A percentile compares a stretch with the other conserved stretches of the same genome.
These are phyloP conservation scores for Stratiolaelaps scimitus DNA, from an alignment of 1,140 invertebrate genomes.

Conservation along the genomic window DNA sequence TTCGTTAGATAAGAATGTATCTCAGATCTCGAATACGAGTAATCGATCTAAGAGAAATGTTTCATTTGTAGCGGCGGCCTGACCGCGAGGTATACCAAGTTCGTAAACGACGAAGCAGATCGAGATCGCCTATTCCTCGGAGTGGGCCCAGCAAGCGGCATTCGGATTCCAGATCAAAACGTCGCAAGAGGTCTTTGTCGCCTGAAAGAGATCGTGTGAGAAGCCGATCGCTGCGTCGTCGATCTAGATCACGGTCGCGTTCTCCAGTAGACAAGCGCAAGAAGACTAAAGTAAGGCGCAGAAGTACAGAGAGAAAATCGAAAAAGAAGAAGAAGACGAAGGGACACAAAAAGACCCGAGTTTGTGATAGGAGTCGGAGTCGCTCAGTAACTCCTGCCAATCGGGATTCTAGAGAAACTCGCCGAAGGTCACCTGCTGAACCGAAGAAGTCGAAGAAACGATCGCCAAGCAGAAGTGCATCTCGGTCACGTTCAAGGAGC, in stretches of 20 bases:
- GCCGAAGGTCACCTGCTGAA: not conserved
- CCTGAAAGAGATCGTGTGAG: not conserved
- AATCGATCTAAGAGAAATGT: not conserved
- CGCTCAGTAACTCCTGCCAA: not conserved
- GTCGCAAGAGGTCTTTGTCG: constrained; percentile 4
- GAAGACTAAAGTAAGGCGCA: not conserved
- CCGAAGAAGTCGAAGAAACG: constrained; percentile 17
- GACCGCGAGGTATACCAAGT: constrained; percentile 19
- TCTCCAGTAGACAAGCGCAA: constrained; percentile 6
- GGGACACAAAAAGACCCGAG: constrained; percentile 25
- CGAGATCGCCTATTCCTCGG: constrained; percentile 1
- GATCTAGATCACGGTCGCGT: constrained; percentile 6
- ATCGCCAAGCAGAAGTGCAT: constrained; percentile 1
- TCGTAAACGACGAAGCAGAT: constrained; percentile 15
- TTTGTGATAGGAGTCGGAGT: constrained; percentile 2
- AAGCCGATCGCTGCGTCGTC: not conserved
- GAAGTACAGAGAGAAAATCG: not conserved
- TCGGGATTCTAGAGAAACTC: no score
- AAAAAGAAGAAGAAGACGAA: constrained; percentile 22
- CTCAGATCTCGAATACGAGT: no score
- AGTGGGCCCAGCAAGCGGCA: not conserved
- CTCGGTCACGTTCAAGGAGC: constrained; percentile 2
- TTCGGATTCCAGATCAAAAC: constrained; percentile 3
- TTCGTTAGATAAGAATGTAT: no score
- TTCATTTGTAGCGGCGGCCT: not conserved